Evolutionary conservation across 2,888 invertebrate genomes (phyloP).

Genomic region (Dilophus febrilis): DNA sequence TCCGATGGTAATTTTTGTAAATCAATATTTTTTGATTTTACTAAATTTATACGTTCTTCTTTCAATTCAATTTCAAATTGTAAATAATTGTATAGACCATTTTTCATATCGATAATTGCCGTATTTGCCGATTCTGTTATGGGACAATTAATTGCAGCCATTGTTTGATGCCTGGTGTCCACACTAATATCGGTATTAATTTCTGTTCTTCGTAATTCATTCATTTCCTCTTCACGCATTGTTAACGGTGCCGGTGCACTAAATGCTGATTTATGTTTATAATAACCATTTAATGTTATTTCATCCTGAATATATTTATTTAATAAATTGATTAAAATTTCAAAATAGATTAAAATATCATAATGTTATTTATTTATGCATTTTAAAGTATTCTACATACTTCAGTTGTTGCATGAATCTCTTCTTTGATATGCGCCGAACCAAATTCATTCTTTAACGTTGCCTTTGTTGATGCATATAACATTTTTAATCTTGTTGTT

Average conservation of each 20-base stretch:
- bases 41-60: slow-evolving; percentile 75
- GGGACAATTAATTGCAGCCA: slow-evolving; percentile 83
- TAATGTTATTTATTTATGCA: too few relatives aligned
- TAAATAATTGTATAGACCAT: slow-evolving; percentile 69
- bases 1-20: slow-evolving; percentile 52
- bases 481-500: slow-evolving; percentile 86
- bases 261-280: slow-evolving; percentile 56
- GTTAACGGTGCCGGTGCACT: slow-evolving; percentile 83
- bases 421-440: slow-evolving; percentile 81
- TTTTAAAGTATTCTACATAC: slow-evolving; percentile 5
- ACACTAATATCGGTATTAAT: slow-evolving; percentile 58
- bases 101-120: slow-evolving; percentile 55
- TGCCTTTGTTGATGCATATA: slow-evolving; percentile 94
- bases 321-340: too few relatives aligned
- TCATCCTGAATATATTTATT: slow-evolving; percentile 58
- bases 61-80: slow-evolving; percentile 74
- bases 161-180: slow-evolving; percentile 72
- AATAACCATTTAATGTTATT: slow-evolving; percentile 64
- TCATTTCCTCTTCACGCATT: slow-evolving; percentile 66
- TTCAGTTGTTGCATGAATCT: slow-evolving; percentile 71
- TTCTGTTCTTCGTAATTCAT: slow-evolving; percentile 57
- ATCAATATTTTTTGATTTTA: slow-evolving; percentile 49
- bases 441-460: slow-evolving; percentile 95
- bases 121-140: slow-evolving; percentile 62
- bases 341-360: too few relatives aligned